These are phyloP conservation scores for Euleptes europaea DNA, from an alignment of 2,113 vertebrate genomes.

Conservation along the genomic window DNA sequence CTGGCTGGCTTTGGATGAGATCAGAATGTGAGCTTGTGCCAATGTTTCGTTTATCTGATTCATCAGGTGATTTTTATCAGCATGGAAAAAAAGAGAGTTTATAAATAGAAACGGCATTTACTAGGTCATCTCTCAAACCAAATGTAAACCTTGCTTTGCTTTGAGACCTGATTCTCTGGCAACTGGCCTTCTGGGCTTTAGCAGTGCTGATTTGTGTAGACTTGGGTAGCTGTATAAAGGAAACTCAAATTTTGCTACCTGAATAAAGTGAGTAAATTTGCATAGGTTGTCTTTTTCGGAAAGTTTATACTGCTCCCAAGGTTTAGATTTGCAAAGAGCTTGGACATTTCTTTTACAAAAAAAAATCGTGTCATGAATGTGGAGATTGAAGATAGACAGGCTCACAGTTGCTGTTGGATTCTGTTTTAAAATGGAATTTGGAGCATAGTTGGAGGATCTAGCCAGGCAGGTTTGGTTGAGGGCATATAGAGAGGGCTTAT, in stretches of 20 bases:
- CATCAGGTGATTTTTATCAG: constrained; percentile 41
- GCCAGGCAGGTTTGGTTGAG: background rate
- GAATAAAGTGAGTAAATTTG: background rate
- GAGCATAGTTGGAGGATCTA: background rate
- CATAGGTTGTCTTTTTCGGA: too few species aligned
- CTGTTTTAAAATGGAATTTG: background rate
- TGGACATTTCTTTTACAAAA: background rate
- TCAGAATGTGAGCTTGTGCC: constrained; percentile 46
- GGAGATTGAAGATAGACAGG: too few species aligned
- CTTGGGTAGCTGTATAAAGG: background rate
- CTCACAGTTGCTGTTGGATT: background rate
- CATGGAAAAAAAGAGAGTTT: background rate
- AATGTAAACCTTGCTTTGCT: constrained; percentile 40
- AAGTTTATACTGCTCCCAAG: background rate
- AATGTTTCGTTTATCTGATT: constrained; percentile 39
- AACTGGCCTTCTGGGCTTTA: background rate
- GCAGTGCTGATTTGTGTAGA: background rate
- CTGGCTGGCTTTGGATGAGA: constrained; percentile 43
- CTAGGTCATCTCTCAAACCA: constrained; percentile 16
- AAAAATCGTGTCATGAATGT: too few species aligned
- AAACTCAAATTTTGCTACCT: background rate
- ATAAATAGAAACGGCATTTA: constrained; percentile 32
- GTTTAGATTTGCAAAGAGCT: background rate
- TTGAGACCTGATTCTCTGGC: background rate
- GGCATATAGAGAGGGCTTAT: background rate